Conservation (phyloP, 2,113 vertebrate species). For the Acrocephalus kingi region DNA sequence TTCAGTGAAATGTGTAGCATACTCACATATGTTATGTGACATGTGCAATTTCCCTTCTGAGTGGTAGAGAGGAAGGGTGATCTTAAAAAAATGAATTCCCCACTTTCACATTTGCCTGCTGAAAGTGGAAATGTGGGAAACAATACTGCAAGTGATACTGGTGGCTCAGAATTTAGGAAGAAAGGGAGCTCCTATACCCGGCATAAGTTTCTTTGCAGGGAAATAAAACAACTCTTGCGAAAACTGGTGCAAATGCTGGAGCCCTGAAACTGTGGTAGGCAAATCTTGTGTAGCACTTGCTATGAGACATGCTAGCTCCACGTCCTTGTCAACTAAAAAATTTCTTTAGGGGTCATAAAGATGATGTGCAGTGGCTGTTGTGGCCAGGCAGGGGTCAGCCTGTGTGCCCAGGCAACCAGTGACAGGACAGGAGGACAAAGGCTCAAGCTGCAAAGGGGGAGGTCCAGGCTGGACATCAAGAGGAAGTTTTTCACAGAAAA, state of each 20-base stretch:
- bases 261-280: not conserved
- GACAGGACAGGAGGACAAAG: not conserved
- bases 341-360: not conserved
- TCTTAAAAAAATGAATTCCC: not conserved
- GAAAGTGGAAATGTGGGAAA: not conserved
- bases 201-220: not conserved
- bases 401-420: not conserved
- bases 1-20: not conserved
- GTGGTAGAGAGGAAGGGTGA: not conserved
- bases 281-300: not conserved
- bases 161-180: not conserved
- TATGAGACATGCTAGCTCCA: not conserved
- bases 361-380: not conserved
- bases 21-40: not conserved
- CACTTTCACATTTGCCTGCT: not conserved
- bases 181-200: not conserved
- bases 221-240: not conserved
- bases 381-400: accelerated
- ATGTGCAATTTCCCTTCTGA: not conserved
- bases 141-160: not conserved
- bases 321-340: not conserved
- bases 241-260: not conserved
- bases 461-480: not conserved
- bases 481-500: not conserved
- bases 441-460: not conserved